These are phyloP conservation scores for Siphonodentalium dalli DNA, from an alignment of 2,888 invertebrate species.

Conservation along the genomic window DNA sequence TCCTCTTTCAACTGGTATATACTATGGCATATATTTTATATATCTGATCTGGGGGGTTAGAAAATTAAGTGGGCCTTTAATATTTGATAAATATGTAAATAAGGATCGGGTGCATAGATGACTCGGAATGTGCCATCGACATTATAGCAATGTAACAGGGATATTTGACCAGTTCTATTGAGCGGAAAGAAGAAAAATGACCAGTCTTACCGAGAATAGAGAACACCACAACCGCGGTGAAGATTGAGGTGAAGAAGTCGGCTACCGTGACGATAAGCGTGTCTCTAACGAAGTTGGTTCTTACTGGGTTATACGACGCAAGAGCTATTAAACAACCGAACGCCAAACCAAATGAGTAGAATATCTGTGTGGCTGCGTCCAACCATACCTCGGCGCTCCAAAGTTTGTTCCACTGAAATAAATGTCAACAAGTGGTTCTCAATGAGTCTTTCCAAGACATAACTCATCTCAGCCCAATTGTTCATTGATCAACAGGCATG, in stretches of 20 bases:
- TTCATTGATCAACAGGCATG: no score
- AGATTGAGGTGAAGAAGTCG: slow-evolving; percentile 90
- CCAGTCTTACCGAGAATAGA: slow-evolving; percentile 77
- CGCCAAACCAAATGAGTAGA: slow-evolving; percentile 92
- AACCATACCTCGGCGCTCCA: slow-evolving; percentile 89
- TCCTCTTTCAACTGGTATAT: no score
- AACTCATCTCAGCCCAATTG: no score
- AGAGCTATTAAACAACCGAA: slow-evolving; percentile 94
- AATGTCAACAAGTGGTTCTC: not conserved
- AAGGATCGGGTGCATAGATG: no score
- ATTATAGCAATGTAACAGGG: no score
- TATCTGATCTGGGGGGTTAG: no score
- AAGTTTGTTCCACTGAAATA: slow-evolving; percentile 79
- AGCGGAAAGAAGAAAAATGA: no score
- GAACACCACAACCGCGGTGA: slow-evolving; percentile 94
- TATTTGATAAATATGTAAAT: no score
- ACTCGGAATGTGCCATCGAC: no score
- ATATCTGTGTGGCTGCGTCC: slow-evolving; percentile 95
- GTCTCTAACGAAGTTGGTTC: slow-evolving; percentile 92
- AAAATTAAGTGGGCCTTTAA: no score
- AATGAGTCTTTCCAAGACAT: not conserved
- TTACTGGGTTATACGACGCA: slow-evolving; percentile 91
- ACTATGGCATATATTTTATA: no score
- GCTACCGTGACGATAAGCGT: slow-evolving; percentile 89
- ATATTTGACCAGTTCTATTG: no score